Evolutionary conservation across 2,113 vertebrate genomes (phyloP), one percentile per base, ranked within the genome.

Genomic region (Bos indicus): DNA sequence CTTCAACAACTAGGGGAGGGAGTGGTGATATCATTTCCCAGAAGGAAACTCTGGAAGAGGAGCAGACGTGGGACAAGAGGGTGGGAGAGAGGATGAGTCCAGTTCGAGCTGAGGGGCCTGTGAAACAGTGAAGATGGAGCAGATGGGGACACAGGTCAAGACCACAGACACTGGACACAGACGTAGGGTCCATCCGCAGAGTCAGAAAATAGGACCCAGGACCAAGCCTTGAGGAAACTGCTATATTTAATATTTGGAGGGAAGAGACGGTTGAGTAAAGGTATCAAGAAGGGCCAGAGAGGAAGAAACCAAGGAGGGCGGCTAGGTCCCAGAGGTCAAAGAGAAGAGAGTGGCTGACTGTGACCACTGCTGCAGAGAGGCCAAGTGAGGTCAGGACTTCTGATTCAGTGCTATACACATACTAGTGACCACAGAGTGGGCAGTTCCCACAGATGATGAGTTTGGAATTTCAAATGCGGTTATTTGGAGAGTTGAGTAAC

Each of bases 11-110:
- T 51, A 13, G 6, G 67, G 17, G 17, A 67, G 21, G 82, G 54
- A 78, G 25, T 57, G 21, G n/a, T 92, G 93, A 78, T 86, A 17
- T 46, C 77, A 91, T 91, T 92, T 94, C 54, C 36, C 7, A 71
- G 81, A 33, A 17, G 48, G 23, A 57, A 62, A 59, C 59, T 16
- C 25, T 54, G 21, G 40, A 60, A 94, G 54, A 91, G 54, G 59
- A 93, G 28, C 67, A 78, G 91, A 64, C 54, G 21, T 21, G 26
- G 51, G 3, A 5, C 21, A 25, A 83, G 48, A 57, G 15, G 28
- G 26, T 12, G 28, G 74, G 21, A 82, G 56, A 71, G 74, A 77
- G 40, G 77, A 46, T 17, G 23, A 60, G 14, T n/a, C 15, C 56
- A 30, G 56, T 33, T 82, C 21, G 84, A 57, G 48, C 33, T 0